These are phyloP conservation scores for Typhlichthys subterraneus DNA, from an alignment of 2,797 vertebrate species.

Conservation along the genomic window DNA sequence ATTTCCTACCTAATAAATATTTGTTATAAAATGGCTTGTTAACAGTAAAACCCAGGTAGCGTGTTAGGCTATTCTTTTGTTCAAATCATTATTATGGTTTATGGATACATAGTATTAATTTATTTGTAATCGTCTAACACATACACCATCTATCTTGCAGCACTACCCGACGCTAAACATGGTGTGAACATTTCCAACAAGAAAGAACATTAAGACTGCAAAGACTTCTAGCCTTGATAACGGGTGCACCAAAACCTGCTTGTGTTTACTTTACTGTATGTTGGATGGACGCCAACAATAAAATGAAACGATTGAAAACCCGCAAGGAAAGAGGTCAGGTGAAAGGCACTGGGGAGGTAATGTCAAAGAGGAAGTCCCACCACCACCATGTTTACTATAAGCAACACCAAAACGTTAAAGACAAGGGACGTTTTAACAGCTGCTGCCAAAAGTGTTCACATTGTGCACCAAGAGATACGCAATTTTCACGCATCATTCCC, in stretches of 20 bases:
- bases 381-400: conserved; percentile 12
- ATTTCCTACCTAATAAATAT: too few species aligned
- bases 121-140: conserved; percentile 32
- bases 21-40: too few species aligned
- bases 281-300: conserved; percentile 34
- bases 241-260: conserved; percentile 15
- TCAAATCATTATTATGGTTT: not conserved
- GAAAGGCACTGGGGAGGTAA: conserved; percentile 41
- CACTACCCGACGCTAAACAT: conserved; percentile 36
- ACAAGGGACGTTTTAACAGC: conserved; percentile 26
- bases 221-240: conserved; percentile 24
- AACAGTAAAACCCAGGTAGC: too few species aligned
- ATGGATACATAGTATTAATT: not conserved
- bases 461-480: conserved; percentile 28
- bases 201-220: not conserved
- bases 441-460: conserved; percentile 36
- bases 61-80: not conserved
- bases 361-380: conserved; percentile 30
- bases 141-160: conserved; percentile 47
- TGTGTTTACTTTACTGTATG: conserved; percentile 17
- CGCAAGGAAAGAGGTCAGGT: conserved; percentile 70
- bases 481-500: conserved; percentile 36
- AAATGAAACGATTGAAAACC: conserved; percentile 72
- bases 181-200: conserved; percentile 24
- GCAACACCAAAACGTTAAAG: conserved; percentile 31